Evolutionary conservation across 2,888 invertebrate genomes (phyloP).

Genomic region (Noctuana brunneofusca): DNA sequence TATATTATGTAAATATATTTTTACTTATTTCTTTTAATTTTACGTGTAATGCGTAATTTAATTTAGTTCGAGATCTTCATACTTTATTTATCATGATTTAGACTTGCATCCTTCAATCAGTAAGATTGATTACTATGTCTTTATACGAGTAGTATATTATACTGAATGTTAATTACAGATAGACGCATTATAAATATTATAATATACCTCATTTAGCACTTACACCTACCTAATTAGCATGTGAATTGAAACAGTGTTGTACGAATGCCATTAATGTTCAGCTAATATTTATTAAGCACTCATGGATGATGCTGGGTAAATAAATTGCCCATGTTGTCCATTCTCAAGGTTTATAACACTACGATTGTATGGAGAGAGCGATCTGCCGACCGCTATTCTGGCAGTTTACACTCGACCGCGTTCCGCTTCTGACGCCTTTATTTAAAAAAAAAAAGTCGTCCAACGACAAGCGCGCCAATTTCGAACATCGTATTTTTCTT

Average conservation of each 20-base stretch:
- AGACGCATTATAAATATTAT: background rate
- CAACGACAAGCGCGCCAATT: conserved; percentile 54
- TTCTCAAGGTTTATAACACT: conserved; percentile 57
- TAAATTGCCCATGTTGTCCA: conserved; percentile 43
- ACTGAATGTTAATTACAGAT: background rate
- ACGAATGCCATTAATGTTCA: conserved; percentile 8
- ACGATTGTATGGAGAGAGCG: conserved; percentile 65
- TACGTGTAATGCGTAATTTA: too few relatives aligned
- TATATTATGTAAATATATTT: too few relatives aligned
- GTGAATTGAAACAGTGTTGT: conserved; percentile 21
- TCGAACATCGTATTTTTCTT: conserved; percentile 39
- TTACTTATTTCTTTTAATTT: too few relatives aligned
- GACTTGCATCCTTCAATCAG: too few relatives aligned
- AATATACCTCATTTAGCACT: conserved; percentile 7
- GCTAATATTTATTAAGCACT: conserved; percentile 29
- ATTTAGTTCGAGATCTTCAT: too few relatives aligned
- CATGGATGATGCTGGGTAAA: conserved; percentile 30
- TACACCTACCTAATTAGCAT: conserved; percentile 5
- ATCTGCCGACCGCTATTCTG: conserved; percentile 51
- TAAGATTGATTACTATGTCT: too few relatives aligned
- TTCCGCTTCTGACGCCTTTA: conserved; percentile 50
- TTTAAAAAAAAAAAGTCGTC: conserved; percentile 46
- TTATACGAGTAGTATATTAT: too few relatives aligned
- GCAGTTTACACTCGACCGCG: conserved; percentile 60
- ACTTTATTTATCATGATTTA: too few relatives aligned